Evolutionary conservation across 2,888 invertebrate species (phyloP), one percentile per base, ranked within the genome.

Genomic region (Pinctada fucata): DNA sequence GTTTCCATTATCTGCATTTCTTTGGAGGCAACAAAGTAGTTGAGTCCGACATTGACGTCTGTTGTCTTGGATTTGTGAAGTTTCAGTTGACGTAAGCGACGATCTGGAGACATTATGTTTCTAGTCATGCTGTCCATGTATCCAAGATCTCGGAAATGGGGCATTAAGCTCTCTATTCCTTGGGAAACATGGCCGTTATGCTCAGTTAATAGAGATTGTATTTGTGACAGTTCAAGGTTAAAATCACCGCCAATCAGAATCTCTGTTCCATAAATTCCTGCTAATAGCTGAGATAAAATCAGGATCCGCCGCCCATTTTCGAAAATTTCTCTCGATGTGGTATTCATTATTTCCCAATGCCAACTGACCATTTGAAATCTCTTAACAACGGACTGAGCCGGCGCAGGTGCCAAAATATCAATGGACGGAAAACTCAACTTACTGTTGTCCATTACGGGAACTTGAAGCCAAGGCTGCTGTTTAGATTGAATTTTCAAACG

Each of bases 11-110:
- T 13, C 64, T 76, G 70, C 76, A 76, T 76, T 49, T 76, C 76
- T 70, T 76, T 76, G 16, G 76, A 76, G n/a, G 76, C 70, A 8
- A 76, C 45, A 13, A 76, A 76, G 31, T 64, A 76, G 48, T 69
- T 49, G 31, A 31, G 31, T 31, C 31, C 31, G 31, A 1, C 31
- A 31, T 31, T 31, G 31, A 31, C 31, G 58, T 58, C 58, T 6
- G 58, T 58, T 5, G 58, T 70, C 31, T 70, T 64, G 16, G 50
- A 45, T 64, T 63, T 48, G 31, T 70, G 69, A 49, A 76, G 65
- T 48, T 50, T 76, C 3, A 76, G 65, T 49, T 76, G 76, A 13
- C 70, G 58, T 3, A 70, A 64, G 2, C 70, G 45, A 8, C 76
- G 45, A 49, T 45, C 52, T n/a, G 76, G 76, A 4, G 50, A 63